Evolutionary conservation across 2,113 vertebrate species (phyloP).

Genomic region (Neogobius melanostomus): DNA sequence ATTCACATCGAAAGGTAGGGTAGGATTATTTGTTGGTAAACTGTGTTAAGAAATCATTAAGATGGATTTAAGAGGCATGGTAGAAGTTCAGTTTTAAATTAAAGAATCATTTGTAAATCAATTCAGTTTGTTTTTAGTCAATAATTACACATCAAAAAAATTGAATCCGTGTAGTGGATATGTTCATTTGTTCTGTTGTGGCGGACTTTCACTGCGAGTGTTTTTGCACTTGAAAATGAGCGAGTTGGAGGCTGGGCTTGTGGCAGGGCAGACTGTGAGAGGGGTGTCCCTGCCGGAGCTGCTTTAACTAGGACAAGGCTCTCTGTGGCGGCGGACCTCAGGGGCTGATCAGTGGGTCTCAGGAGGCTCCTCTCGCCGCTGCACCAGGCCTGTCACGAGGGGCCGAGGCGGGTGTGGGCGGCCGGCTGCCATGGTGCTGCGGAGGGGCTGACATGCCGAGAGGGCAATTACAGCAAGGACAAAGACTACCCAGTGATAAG

Average conservation of each 20-base stretch:
- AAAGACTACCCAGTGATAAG: conserved; percentile 79
- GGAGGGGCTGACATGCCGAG: conserved; percentile 76
- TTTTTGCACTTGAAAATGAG: conserved; percentile 50
- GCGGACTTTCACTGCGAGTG: conserved; percentile 26
- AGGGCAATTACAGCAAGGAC: conserved; percentile 83
- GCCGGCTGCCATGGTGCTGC: conserved; percentile 45
- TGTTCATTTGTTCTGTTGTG: conserved; percentile 19
- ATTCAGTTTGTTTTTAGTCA: conserved; percentile 18
- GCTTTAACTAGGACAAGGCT: conserved; percentile 75
- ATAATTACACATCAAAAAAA: neutral
- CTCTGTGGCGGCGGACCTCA: conserved; percentile 64
- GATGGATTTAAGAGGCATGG: neutral
- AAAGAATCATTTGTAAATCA: conserved; percentile 8
- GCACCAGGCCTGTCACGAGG: conserved; percentile 71
- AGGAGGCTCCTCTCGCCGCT: conserved; percentile 62
- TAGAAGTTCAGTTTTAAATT: neutral
- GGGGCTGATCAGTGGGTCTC: conserved; percentile 76
- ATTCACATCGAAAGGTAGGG: neutral
- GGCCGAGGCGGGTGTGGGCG: conserved; percentile 65
- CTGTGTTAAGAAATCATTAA: conserved; percentile 10
- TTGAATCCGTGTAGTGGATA: neutral
- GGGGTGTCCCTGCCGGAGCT: conserved; percentile 59
- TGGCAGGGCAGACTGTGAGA: conserved; percentile 44
- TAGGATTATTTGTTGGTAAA: neutral
- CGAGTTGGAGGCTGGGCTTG: conserved; percentile 47